phyloP scores from a whole-genome alignment of 2,888 invertebrate genomes.

The Caenorhabditis japonica region DNA sequence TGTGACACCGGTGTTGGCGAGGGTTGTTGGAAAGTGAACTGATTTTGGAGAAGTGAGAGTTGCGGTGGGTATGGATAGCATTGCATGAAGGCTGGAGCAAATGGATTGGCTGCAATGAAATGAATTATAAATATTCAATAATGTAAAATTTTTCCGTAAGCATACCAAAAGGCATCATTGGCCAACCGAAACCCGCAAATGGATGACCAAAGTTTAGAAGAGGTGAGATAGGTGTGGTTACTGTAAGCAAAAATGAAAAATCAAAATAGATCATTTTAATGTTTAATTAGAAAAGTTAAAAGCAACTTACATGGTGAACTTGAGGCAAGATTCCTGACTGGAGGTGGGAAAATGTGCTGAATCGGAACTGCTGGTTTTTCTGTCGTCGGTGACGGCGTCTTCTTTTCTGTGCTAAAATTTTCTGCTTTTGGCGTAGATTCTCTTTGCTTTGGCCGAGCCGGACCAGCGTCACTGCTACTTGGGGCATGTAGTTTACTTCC shows the following conservation, averaged over 20 bases:
- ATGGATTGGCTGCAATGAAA: constrained; percentile 14
- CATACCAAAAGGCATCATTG: constrained; percentile 14
- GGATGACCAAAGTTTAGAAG: constrained; percentile 4
- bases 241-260: too few relatives aligned
- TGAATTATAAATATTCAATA: not conserved
- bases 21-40: not conserved
- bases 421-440: too few relatives aligned
- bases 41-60: constrained; percentile 13
- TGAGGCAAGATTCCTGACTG: not conserved
- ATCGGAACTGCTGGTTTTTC: not conserved
- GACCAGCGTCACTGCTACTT: not conserved
- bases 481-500: too few relatives aligned
- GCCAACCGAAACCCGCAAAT: constrained; percentile 10
- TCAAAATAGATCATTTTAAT: too few relatives aligned
- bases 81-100: constrained; percentile 5
- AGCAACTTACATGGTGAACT: too few relatives aligned
- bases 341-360: not conserved
- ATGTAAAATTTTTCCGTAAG: not conserved
- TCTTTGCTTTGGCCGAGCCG: too few relatives aligned
- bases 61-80: not conserved
- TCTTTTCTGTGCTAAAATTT: too few relatives aligned
- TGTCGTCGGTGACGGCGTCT: too few relatives aligned
- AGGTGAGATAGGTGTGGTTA: not conserved
- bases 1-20: not conserved
- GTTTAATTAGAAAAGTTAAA: too few relatives aligned